Base-by-base conservation (phyloP, 2,113 vertebrate species). In the Sylvilagus bachmani region DNA sequence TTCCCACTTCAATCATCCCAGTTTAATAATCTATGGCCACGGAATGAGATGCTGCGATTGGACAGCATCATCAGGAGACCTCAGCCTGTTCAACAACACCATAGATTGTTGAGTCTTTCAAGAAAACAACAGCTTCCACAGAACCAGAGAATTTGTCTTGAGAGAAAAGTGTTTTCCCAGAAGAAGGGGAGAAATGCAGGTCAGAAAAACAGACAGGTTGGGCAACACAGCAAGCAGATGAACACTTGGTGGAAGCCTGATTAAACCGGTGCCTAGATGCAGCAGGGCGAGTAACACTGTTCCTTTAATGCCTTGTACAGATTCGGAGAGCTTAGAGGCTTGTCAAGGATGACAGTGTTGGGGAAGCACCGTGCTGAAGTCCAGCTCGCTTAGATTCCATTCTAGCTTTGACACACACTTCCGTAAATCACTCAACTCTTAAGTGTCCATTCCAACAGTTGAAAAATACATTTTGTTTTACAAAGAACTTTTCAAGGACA, bases 61-160 rank as follows among this genome's bases (percentile, higher is more conserved):
- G n/a, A 49, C 22, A 44, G 27, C 27, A 44, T 74, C 11, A 19
- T 74, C 25, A 80, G 13, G 19, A 22, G 29, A 66, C 17, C 8
- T 62, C 58, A 84, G 33, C 16, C 11, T 5, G 49, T 58, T 90
- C 31, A 84, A 22, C 5, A 51, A 31, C 36, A 14, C 33, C 19
- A 33, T 58, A 61, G 9, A 33, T 22, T 58, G 16, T 80, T 55
- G 38, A 12, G 38, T 64, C 62, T 55, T 81, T 80, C 22, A 53
- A 80, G 69, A 81, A 70, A n/a, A 36, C 12, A 78, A 77, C 64
- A 86, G 29, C 49, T 71, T 2, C 25, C 44, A 51, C 10, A 19
- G 44, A 91, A 62, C 6, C 67, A 75, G 24, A 94, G 31, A 75
- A 38, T 90, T 82, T 86, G 64, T 81, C 31, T 86, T 67, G 5